Conservation (phyloP, 2,113 vertebrate genomes). For the Chauna torquata region DNA sequence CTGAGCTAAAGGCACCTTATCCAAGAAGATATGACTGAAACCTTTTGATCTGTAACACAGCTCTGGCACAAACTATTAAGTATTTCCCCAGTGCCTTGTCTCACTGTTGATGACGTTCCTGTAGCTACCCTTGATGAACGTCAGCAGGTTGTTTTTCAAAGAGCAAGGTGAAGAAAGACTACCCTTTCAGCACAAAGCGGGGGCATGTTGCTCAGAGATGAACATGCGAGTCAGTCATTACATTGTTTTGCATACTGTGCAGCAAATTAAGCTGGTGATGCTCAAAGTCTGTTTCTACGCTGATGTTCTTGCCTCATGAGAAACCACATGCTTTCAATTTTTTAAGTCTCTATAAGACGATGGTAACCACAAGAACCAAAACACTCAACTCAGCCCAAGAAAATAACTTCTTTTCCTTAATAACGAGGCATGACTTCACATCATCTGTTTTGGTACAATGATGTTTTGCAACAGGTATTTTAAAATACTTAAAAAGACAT, state of each 20-base stretch:
- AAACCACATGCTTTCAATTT: slow-evolving; percentile 30
- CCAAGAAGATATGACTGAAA: slow-evolving; percentile 12
- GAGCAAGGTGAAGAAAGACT: neutral
- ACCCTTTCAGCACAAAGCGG: neutral
- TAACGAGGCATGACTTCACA: neutral
- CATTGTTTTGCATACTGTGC: neutral
- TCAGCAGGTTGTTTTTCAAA: neutral
- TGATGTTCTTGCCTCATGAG: slow-evolving; percentile 40
- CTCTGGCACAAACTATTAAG: neutral
- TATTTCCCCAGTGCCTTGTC: neutral
- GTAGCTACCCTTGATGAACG: neutral
- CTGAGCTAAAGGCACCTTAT: neutral
- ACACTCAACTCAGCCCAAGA: slow-evolving; percentile 37
- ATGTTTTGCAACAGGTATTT: slow-evolving; percentile 50
- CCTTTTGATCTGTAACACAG: neutral
- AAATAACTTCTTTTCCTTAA: slow-evolving; percentile 13
- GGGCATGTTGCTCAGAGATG: slow-evolving; percentile 12
- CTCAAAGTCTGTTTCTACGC: slow-evolving; percentile 17
- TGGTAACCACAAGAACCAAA: slow-evolving; percentile 56
- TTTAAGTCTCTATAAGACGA: slow-evolving; percentile 37
- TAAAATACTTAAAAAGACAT: slow-evolving; percentile 45
- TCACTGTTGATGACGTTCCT: neutral
- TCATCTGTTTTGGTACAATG: slow-evolving; percentile 60
- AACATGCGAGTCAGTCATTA: neutral
- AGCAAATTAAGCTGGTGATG: slow-evolving; percentile 36